Evolutionary conservation across 2,888 invertebrate genomes (phyloP), one percentile per base, ranked within the genome.

Genomic region (Eubasilissa splendida): DNA sequence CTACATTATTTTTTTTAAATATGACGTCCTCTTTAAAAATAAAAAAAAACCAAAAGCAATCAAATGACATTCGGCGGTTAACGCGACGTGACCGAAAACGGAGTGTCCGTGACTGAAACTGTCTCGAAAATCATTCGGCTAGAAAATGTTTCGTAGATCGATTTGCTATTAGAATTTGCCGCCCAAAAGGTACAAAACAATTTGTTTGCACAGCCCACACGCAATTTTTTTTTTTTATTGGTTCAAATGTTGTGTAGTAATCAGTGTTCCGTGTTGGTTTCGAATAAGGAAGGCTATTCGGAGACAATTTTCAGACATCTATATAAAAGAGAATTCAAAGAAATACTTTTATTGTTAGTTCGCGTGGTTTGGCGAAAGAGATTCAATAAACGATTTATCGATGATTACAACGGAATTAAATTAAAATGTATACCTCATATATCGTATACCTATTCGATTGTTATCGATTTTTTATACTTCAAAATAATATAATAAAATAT

Each of bases 31-130:
- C 4, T 5, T 42, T 42, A 5, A 42, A 7, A 73, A 73, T 1
- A 22, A 73, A 73, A 54, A 73, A 54, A 12, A 73, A 56, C 22
- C 52, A 22, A 70, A 70, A 70, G 10, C 70, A 70, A 53, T 70
- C 70, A 53, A 70, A 53, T 7, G n/a, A 68, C 52, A 70, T 53
- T 54, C 54, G 12, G 68, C 68, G 68, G 68, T 22, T 68, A 50
- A 68, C 68, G 52, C 3, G 68, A 10, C 68, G 68, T 53, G 22
- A 52, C 53, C 68, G 9, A 31, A 63, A 63, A 31, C 9, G 31
- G 42, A 42, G 42, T 22, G 50, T 70, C 70, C 70, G 54, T 70
- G 53, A 70, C 70, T 22, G 70, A n/a, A 14, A 70, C 8, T 70
- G 70, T 70, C 70, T 70, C 50, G 54, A 70, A 70, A 70, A 14